These are phyloP conservation scores for Allolobophora icterica DNA, from an alignment of 2,888 invertebrate species.

Conservation along the genomic window DNA sequence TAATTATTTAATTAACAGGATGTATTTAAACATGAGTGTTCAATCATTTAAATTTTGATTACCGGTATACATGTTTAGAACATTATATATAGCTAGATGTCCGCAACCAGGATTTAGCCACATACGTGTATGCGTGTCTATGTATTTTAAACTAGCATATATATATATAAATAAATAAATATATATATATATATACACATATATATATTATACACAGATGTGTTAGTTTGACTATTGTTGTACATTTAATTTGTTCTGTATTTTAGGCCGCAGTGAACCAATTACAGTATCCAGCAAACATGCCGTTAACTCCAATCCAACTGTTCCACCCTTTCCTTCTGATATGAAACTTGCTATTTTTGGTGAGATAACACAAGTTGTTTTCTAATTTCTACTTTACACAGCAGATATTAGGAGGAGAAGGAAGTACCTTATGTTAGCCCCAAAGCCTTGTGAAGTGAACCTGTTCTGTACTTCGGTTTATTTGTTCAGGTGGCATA, in stretches of 20 bases:
- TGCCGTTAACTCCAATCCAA: slow-evolving; percentile 42
- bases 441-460: too few species aligned
- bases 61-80: too few species aligned
- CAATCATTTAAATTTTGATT: background rate
- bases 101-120: background rate
- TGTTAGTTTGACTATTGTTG: background rate
- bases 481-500: too few species aligned
- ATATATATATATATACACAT: background rate
- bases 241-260: background rate
- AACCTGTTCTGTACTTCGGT: too few species aligned
- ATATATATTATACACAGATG: background rate
- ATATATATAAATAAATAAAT: background rate
- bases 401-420: background rate
- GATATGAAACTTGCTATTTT: slow-evolving; percentile 46
- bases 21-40: background rate
- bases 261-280: background rate
- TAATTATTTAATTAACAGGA: too few species aligned
- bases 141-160: background rate
- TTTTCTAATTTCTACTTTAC: background rate
- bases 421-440: too few species aligned
- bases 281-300: slow-evolving; percentile 35
- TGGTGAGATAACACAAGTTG: slow-evolving; percentile 40
- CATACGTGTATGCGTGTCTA: background rate
- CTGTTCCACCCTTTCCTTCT: slow-evolving; percentile 46
- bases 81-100: background rate